A percentile compares a stretch with the other conserved stretches of the same genome.
Evolutionary conservation across 1,140 invertebrate genomes (phyloP).

Genomic region (Megalopta genalis): DNA sequence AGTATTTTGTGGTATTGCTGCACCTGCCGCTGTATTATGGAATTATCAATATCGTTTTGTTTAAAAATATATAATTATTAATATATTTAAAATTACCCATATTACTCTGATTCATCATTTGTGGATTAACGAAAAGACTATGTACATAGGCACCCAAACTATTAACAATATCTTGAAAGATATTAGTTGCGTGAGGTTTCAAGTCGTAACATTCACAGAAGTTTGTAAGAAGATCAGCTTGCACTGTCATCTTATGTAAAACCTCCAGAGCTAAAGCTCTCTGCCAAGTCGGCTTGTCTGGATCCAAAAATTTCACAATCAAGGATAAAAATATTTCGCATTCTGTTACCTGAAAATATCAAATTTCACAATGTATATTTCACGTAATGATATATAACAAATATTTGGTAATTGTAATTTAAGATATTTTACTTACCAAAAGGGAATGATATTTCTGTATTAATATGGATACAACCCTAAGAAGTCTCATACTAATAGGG

Average conservation of each 20-base stretch:
- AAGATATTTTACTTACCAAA: constrained; percentile 84
- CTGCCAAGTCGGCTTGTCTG: constrained; percentile 98
- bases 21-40: constrained; percentile 46
- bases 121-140: constrained; percentile 90
- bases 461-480: constrained; percentile 95
- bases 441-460: constrained; percentile 96
- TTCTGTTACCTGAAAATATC: constrained; percentile 90
- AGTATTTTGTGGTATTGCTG: constrained; percentile 82
- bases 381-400: not conserved
- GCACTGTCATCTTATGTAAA: constrained; percentile 94
- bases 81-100: constrained; percentile 69
- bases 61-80: constrained; percentile 9
- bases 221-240: constrained; percentile 92
- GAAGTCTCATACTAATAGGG: constrained; percentile 96
- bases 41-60: constrained; percentile 19
- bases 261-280: constrained; percentile 96
- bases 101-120: constrained; percentile 78
- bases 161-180: constrained; percentile 97
- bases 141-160: constrained; percentile 97
- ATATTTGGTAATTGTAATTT: not conserved
- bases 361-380: not conserved
- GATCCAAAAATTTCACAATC: constrained; percentile 97
- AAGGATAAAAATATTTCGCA: constrained; percentile 99
- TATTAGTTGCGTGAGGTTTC: constrained; percentile 94
- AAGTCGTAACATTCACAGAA: constrained; percentile 98